Base-by-base conservation (phyloP, 2,797 vertebrate genomes). In the Sternotherus odoratus region DNA sequence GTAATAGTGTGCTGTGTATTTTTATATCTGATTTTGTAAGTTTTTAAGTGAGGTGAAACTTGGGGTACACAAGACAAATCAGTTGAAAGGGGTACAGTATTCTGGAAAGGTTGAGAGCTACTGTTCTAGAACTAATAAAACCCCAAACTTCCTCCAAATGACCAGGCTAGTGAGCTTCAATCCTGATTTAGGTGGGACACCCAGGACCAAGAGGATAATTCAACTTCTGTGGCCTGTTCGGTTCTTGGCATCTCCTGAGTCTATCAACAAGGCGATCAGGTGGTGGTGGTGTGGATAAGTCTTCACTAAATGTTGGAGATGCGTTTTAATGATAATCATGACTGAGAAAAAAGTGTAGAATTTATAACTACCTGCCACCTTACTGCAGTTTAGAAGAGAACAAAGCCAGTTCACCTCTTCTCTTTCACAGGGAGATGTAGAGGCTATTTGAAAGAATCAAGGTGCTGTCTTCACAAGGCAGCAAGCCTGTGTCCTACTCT, bases 71-170 rank as follows among this genome's bases (percentile, higher is more conserved):
- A 53, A 53, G 53, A 53, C 53, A 24, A 53, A 53, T 53, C 53
- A 53, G 21, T 24, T 53, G 53, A 53, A 24, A 53, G 53, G 23
- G 53, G 53, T 53, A 53, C 23, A 53, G 23, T 53, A 53, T 23
- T 53, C 23, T 53, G 53, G 21, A 53, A 53, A 53, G 53, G 21
- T 53, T 24, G 21, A 53, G 51, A 53, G 53, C 4, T 9, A 53
- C 23, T 53, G 53, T 88, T 92, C 90, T 83, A 94, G 80, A 82
- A 95, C 90, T 85, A 95, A 95, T 72, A 84, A 94, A 66, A 24
- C 57, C 16, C 30, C 9, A 63, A 60, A 13, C 13, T 30, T 60
- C 28, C 30, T 5, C 57, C 30, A 33, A 33, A 16, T n/a, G 60
- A 63, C 60, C 15, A 4, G 15, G 17, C 16, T 19, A 63, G 60